phyloP scores from a whole-genome alignment of 2,797 vertebrate genomes.

The Notolabrus celidotus region DNA sequence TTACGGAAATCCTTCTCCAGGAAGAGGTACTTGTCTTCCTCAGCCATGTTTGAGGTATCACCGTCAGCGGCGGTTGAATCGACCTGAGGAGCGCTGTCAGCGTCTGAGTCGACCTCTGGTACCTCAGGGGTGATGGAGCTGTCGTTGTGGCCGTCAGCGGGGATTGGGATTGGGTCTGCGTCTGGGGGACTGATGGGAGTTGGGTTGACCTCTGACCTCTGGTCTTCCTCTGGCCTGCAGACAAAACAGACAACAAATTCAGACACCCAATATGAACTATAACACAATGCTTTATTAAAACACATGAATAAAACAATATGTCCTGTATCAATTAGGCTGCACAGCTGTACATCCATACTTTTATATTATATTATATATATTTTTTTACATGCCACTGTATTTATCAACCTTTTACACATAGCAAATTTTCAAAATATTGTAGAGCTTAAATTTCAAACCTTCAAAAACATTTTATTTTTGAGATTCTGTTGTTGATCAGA shows the following conservation, averaged over 20 bases:
- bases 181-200: constrained; percentile 11
- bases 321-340: no score
- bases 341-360: no score
- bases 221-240: constrained; percentile 49
- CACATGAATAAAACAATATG: neutral
- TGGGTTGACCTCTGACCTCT: constrained; percentile 48
- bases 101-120: neutral
- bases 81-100: neutral
- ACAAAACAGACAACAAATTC: neutral
- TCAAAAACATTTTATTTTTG: no score
- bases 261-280: neutral
- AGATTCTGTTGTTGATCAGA: no score
- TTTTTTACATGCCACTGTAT: neutral
- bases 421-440: neutral
- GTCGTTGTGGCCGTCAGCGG: constrained; percentile 6
- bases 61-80: neutral
- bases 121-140: constrained; percentile 1
- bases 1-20: constrained; percentile 91
- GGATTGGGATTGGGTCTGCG: neutral
- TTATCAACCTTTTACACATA: neutral
- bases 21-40: constrained; percentile 94
- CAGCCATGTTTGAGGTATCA: constrained; percentile 85
- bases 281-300: neutral
- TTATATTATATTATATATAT: no score
- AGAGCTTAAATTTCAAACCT: no score